Evolutionary conservation across 2,888 invertebrate genomes (phyloP), one percentile per base, ranked within the genome.

Genomic region (Monochamus alternatus): DNA sequence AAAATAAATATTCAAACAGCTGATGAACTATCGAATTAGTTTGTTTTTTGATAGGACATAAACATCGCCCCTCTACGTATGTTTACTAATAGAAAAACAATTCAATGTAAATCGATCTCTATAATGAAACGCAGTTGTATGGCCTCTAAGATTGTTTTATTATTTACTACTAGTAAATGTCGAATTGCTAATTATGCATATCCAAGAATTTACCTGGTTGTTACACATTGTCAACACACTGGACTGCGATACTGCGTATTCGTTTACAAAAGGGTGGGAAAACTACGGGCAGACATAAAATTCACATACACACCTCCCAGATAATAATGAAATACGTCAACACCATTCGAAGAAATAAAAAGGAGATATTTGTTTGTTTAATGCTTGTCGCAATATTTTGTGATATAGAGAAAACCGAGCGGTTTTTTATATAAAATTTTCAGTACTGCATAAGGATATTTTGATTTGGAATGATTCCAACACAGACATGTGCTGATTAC

Each of bases 401-500:
- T 55, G 55, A 55, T 55, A 14, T 7, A 55, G 55, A 55, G 55
- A 22, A 55, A 55, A 55, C 22, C 7, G 3, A 1, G 14, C 55
- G 22, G 55, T 55, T 55, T 55, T 55, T 47, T 14, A 8, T 38
- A 7, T 55, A n/a, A 14, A 14, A 55, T 55, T 55, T 55, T 55
- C 55, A 8, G 55, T 55, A 55, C 8, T 55, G 55, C n/a, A 55
- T n/a, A 55, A 55, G 55, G 55, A 55, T 55, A 55, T 55, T 55
- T 3, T 55, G 55, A 14, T 55, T 7, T 14, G 7, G 22, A 14
- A n/a, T 22, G n/a, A 55, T 55, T 14, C 10, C 55, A 55, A n/a
- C n/a, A 14, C n/a, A 55, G 51, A 5, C 55, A 55, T n/a, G 55
- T 55, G 55, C 55, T 14, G 55, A 38, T 38, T 38, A 38, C 38